These are phyloP conservation scores for Dryococelus australis DNA, from an alignment of 2,888 invertebrate genomes.

Conservation along the genomic window DNA sequence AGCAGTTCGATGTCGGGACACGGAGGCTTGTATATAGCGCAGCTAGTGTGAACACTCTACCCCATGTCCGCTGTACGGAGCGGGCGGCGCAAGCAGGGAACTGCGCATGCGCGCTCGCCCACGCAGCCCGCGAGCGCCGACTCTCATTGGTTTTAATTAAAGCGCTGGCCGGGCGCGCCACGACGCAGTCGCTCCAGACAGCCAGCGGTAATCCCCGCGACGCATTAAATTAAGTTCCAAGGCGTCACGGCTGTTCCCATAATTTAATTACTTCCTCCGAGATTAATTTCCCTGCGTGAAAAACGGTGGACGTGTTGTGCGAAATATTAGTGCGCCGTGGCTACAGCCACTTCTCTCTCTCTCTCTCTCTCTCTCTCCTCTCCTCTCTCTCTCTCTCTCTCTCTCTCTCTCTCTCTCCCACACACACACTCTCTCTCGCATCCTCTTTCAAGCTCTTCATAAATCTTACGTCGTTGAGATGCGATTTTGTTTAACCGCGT, in stretches of 20 bases:
- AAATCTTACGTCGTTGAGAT: not conserved
- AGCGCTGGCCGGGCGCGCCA: not conserved
- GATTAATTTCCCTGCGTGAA: not conserved
- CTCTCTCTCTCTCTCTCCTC: not conserved
- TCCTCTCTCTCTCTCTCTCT: not conserved
- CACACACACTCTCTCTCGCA: not conserved
- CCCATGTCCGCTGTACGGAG: no score
- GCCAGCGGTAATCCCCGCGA: not conserved
- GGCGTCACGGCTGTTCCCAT: constrained; percentile 9
- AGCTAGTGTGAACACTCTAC: no score
- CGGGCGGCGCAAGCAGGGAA: no score
- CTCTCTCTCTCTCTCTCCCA: not conserved
- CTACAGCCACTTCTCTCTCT: not conserved
- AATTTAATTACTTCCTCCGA: constrained; percentile 8
- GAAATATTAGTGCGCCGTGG: not conserved
- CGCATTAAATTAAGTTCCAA: constrained; percentile 4
- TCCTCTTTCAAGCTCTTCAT: not conserved
- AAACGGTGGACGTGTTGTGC: constrained; percentile 16
- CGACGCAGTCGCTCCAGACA: not conserved
- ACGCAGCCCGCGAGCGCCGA: not conserved
- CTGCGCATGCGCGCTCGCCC: not conserved
- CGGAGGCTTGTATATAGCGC: no score
- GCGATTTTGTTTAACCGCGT: not conserved
- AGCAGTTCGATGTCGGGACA: no score
- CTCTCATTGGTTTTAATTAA: not conserved